Base-by-base conservation (phyloP, 1,140 invertebrate genomes). In the Vollenhovia emeryi region DNA sequence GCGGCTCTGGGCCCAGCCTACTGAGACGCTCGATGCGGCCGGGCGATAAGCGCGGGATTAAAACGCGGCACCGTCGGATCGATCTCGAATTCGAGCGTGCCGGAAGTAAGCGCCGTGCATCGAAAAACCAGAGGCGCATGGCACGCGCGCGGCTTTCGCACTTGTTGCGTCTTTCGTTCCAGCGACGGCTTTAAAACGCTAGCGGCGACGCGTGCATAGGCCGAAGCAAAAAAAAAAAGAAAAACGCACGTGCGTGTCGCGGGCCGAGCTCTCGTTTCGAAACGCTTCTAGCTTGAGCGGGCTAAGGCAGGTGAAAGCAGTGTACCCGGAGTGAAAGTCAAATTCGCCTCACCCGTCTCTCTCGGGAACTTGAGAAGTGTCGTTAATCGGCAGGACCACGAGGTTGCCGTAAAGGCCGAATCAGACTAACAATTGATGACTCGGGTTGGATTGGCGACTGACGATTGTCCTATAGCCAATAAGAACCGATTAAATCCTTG, bases 311-410 rank as follows among this genome's bases (percentile, higher is more conserved):
- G 88, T 87, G 88, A 89, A 90, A 90, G 88, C 86, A 78, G 48
- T 89, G 85, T 80, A 75, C 18, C 13, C 13, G 36, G 57, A 83
- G 87, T 89, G 88, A 89, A 89, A 89, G 88, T 90, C 74, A 87
- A 87, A 90, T 87, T 80, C 50, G 59, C 87, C 24, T 30, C 30
- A 3, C 27, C 52, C 50, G 33, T 55, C 40, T 45, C 40, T 69
- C 33, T 36, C 6, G 21, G 8, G n/a, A 60, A 33, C 76, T 59
- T 36, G n/a, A n/a, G 15, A 50, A 68, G 71, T 57, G 59, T 86
- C 55, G 80, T 84, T 87, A 76, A 88, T 88, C 74, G 76, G 43
- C 36, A 30, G 21, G n/a, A 80, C 18, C 11, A 60, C 52, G n/a
- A 15, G 27, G 43, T 52, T 48, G 69, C 75, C 50, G 36, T 43